A percentile compares a stretch with the other conserved stretches of the same genome.
Conservation (phyloP, 2,113 vertebrate species). For the Lepus europaeus region DNA sequence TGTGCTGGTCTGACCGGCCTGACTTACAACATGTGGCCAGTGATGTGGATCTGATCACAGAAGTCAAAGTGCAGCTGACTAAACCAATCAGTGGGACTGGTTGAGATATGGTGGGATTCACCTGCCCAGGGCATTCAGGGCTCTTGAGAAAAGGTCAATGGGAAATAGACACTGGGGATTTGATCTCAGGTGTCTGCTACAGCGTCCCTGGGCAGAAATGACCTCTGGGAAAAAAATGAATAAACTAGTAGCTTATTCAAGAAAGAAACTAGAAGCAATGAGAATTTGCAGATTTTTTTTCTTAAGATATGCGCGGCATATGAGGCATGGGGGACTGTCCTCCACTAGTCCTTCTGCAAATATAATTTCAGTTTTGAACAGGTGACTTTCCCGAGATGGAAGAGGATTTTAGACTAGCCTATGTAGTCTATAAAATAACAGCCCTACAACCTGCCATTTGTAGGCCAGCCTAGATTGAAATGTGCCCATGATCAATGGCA, state of each 20-base stretch:
- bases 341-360: constrained; percentile 45
- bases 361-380: constrained; percentile 78
- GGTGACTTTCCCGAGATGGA: constrained; percentile 75
- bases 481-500: constrained; percentile 73
- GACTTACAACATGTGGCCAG: not conserved
- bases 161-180: not conserved
- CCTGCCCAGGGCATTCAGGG: not conserved
- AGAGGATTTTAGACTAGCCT: constrained; percentile 60
- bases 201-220: not conserved
- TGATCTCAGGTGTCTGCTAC: not conserved
- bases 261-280: constrained; percentile 30
- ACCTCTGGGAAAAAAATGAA: not conserved
- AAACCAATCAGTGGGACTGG: not conserved
- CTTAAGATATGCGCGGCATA: constrained; percentile 54
- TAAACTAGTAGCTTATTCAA: constrained; percentile 6
- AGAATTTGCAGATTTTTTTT: not conserved
- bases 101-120: not conserved
- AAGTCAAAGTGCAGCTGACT: not conserved
- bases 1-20: not conserved
- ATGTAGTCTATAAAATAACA: constrained; percentile 79
- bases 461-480: constrained; percentile 81
- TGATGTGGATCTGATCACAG: not conserved
- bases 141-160: not conserved
- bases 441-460: constrained; percentile 79
- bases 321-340: not conserved